Percentiles rank a stretch among this genome's conserved stretches.
Evolutionary conservation across 2,113 vertebrate species (phyloP).

Genomic region (Pterocles burchelli): DNA sequence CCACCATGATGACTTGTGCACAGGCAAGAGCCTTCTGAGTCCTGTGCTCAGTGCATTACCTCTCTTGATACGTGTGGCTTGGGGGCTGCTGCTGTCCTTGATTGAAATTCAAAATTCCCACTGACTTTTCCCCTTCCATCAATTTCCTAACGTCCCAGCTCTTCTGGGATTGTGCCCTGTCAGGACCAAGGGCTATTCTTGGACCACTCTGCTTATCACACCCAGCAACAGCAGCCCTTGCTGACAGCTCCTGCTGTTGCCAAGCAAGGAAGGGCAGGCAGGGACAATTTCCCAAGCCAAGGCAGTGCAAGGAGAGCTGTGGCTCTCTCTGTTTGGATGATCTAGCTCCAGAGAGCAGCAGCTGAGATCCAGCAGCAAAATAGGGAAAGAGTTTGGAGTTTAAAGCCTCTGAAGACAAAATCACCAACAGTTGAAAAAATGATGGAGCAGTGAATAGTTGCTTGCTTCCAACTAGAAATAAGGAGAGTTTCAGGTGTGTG

Average conservation of each 20-base stretch:
- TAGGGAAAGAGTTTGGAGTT: background rate
- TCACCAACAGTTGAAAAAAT: background rate
- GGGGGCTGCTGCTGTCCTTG: background rate
- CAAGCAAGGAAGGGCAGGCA: background rate
- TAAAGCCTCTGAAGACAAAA: background rate
- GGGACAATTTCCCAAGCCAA: background rate
- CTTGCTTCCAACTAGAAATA: background rate
- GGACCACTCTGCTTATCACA: background rate
- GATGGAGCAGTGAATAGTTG: background rate
- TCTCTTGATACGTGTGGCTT: background rate
- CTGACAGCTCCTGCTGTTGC: background rate
- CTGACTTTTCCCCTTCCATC: background rate
- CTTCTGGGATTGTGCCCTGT: background rate
- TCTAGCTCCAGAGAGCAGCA: background rate
- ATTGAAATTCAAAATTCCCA: background rate
- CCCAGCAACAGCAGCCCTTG: background rate
- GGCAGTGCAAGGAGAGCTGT: background rate
- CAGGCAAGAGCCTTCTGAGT: background rate
- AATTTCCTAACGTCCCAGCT: background rate
- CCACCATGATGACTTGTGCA: too few species aligned
- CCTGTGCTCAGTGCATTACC: background rate
- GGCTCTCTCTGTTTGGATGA: background rate
- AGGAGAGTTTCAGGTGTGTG: background rate
- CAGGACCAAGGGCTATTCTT: slow-evolving; percentile 12
- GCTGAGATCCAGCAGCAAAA: background rate